Conservation (phyloP, 1,140 invertebrate species). For the Neuroterus valhalla region DNA sequence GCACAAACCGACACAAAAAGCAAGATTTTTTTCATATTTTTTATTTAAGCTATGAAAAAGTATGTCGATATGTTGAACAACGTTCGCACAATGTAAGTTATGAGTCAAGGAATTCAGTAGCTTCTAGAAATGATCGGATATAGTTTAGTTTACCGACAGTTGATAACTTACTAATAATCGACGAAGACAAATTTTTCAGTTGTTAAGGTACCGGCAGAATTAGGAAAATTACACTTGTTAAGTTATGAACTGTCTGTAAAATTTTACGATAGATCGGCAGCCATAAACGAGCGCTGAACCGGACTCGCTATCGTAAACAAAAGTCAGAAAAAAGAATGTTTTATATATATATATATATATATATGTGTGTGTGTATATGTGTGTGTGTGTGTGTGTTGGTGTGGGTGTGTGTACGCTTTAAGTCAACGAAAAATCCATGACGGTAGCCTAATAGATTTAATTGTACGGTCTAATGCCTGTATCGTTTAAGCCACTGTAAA, state of each 20-base stretch:
- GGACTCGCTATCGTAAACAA: background rate
- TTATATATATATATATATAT: conserved; percentile 41
- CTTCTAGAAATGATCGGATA: background rate
- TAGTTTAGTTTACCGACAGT: background rate
- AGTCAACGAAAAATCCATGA: conserved; percentile 58
- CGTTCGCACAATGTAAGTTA: conserved; percentile 11
- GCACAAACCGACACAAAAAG: conserved; percentile 48
- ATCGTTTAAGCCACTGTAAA: conserved; percentile 63
- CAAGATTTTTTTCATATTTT: conserved; percentile 38
- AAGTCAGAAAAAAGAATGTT: conserved; percentile 28
- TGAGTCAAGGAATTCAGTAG: background rate
- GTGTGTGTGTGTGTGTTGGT: no score
- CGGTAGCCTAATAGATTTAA: conserved; percentile 61
- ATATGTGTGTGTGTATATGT: conserved; percentile 43
- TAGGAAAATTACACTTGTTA: conserved; percentile 25
- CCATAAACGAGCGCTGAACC: background rate
- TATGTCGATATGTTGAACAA: conserved; percentile 5
- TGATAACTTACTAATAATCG: background rate
- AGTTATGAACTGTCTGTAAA: conserved; percentile 29
- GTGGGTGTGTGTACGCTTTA: conserved; percentile 58
- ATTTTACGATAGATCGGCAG: conserved; percentile 32
- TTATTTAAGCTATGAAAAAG: conserved; percentile 43
- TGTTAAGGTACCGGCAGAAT: background rate
- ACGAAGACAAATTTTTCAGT: background rate
- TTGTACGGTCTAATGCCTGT: conserved; percentile 62